Base-by-base conservation (phyloP, 2,888 invertebrate species). In the Spialia ferax region DNA sequence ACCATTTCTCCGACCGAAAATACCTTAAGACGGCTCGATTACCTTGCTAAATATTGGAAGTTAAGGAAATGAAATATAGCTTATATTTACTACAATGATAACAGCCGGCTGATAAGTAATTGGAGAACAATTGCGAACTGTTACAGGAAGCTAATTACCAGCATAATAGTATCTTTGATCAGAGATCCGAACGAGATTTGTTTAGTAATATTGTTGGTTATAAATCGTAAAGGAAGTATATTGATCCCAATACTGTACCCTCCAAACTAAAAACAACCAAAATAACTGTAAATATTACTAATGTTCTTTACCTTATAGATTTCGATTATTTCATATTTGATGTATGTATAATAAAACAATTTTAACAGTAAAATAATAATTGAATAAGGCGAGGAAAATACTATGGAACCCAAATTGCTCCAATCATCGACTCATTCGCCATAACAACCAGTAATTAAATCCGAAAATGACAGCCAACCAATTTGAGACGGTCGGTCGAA, bases 401-500 rank as follows among this genome's bases (percentile, higher is more conserved):
- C 71, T 72, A 74, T 70, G 66, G 65, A 62, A 29, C 61, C 64
- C 67, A 75, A 75, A 78, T 76, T 73, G 73, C 75, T 69, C 69
- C 68, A 73, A 77, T 78, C 71, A 73, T 73, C 70, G 71, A 71
- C 70, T 76, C 65, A 69, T 77, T 75, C 74, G 70, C 68, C 62
- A 71, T 71, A 75, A 70, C 71, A 72, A 69, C 72, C 55, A 61
- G 73, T 75, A 77, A 79, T 76, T 77, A 78, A 77, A 73, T 70
- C 59, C 62, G 55, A 70, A 78, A 79, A 77, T 75, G 75, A 77
- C 75, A 75, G 73, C 71, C 73, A 73, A 67, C 73, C 69, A 74
- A 75, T 77, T 75, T 26, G 38, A 73, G 65, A 73, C 73, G 79
- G 79, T n/a, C n/a, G n/a, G n/a, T n/a, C n/a, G 81, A 81, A 77